Base-by-base conservation (phyloP, 1,140 invertebrate species). In the Bombus vancouverensis region DNA sequence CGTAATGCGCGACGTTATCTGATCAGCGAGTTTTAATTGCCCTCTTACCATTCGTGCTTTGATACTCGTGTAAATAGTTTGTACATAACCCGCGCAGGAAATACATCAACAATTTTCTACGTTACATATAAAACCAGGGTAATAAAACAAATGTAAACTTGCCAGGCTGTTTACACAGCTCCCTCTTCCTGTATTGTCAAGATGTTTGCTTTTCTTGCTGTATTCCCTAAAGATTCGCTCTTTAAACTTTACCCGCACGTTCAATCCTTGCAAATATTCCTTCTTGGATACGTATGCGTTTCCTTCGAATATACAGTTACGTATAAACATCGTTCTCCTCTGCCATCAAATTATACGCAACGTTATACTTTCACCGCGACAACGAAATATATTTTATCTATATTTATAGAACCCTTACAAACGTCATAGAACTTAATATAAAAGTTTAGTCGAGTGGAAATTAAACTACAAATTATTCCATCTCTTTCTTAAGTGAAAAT, bases 81-180 rank as follows among this genome's bases (percentile, higher is more conserved):
- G 25, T 10, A 25, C 10, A 22, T 22, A 44, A 32, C 13, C 28
- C 8, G 4, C 34, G 15, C 10, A 10, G 34, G 39, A 59, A n/a
- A 10, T 59, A 28, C 47, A 13, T 76, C 13, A 18, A 59, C 53
- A 39, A 44, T 39, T 47, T 28, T n/a, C 3, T 28, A 37, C 10
- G 28, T 57, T 57, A 25, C 22, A 5, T 37, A 37, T 0, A 75
- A 75, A 57, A 57, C n/a, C 57, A 42, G 37, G 15, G 1, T 42
- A 78, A 78, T 78, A 65, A 65, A 65, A 42, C 39, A 42, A 78
- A 79, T 15, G 42, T 34, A 68, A 65, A 66, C 28, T 44, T n/a
- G 18, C 15, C 15, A 12, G 10, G n/a, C 32, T 59, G 39, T 78
- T 78, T 66, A 78, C n/a, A 66, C 18, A 25, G 22, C 22, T 78